Percentiles rank a stretch among this genome's conserved stretches.
These are phyloP conservation scores for Tragopan temminckii DNA, from an alignment of 2,797 vertebrate species.

Conservation along the genomic window DNA sequence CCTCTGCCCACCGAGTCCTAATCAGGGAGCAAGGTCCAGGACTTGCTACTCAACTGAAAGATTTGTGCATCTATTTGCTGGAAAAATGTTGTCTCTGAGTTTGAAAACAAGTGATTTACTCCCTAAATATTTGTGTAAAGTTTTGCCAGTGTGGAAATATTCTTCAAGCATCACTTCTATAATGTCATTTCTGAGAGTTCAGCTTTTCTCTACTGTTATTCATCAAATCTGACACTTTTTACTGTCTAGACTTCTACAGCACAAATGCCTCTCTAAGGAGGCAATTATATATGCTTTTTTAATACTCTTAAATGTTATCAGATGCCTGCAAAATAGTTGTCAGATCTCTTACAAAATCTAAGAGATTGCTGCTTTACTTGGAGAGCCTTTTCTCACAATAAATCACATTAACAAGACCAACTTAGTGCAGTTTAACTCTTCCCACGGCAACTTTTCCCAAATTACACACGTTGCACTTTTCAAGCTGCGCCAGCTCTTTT, in stretches of 20 bases:
- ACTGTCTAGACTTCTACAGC: not conserved
- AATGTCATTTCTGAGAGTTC: not conserved
- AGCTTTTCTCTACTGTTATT: conserved; percentile 6
- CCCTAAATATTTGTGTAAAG: not conserved
- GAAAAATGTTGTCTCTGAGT: not conserved
- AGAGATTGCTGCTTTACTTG: conserved; percentile 5
- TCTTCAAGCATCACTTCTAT: not conserved
- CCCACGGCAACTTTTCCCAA: conserved; percentile 14
- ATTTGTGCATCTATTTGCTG: not conserved
- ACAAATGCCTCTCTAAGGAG: conserved; percentile 53
- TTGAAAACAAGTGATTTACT: not conserved
- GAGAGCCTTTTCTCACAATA: conserved; percentile 48
- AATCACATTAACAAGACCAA: conserved; percentile 74
- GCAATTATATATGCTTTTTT: conserved; percentile 36
- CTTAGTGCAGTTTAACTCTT: conserved; percentile 47
- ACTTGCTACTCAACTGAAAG: not conserved
- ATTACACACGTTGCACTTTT: conserved; percentile 34
- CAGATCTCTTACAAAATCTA: conserved; percentile 14
- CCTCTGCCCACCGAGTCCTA: not conserved
- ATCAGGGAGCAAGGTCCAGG: not conserved
- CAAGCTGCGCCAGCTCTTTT: conserved; percentile 67
- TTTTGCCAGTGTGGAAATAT: not conserved
- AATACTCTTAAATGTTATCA: conserved; percentile 43
- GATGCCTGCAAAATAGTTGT: conserved; percentile 37
- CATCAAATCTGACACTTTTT: not conserved